Evolutionary conservation across 2,888 invertebrate genomes (phyloP).

Genomic region (Steromphala cineraria): DNA sequence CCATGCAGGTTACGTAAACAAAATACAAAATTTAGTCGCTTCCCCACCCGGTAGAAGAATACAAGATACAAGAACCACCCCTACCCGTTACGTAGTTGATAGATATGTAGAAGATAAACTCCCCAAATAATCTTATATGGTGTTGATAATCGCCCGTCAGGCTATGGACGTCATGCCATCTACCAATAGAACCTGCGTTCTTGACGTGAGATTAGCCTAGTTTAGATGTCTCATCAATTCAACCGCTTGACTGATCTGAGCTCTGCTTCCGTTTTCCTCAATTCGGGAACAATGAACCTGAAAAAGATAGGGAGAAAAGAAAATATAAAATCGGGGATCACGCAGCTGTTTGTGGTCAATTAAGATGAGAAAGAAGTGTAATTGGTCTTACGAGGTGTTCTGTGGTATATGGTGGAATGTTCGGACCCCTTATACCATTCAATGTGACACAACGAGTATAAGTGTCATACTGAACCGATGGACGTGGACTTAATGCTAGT

Average conservation of each 20-base stretch:
- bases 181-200: neutral
- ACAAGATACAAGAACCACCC: neutral
- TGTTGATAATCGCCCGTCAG: no score
- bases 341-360: slow-evolving; percentile 8
- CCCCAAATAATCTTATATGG: no score
- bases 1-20: no score
- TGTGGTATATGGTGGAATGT: neutral
- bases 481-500: no score
- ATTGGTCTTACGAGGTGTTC: neutral
- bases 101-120: neutral
- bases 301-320: neutral
- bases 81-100: neutral
- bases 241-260: neutral
- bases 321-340: neutral
- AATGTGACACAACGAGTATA: neutral
- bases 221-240: slow-evolving; percentile 3
- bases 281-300: neutral
- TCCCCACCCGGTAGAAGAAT: no score
- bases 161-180: neutral
- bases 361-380: neutral
- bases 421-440: neutral
- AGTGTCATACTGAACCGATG: no score
- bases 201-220: slow-evolving; percentile 1
- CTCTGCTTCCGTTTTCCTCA: neutral
- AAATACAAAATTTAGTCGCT: no score